Base-by-base conservation (phyloP, 2,888 invertebrate genomes). In the Torymus texanus region DNA sequence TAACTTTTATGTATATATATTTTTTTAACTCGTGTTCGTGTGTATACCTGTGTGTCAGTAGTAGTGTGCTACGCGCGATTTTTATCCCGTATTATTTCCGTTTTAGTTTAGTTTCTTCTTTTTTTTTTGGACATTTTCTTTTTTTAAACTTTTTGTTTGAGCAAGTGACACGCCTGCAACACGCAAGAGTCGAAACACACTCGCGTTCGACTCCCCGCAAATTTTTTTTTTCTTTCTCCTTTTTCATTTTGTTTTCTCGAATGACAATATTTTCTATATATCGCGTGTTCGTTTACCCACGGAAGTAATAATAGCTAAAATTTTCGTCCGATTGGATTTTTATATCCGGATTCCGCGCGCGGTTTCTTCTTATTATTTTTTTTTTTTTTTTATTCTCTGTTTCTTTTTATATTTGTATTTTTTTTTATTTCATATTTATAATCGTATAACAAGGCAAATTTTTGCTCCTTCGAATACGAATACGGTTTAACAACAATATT, bases 11-110 rank as follows among this genome's bases (percentile, higher is more conserved):
- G 21, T 62, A 21, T 29, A 41, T 41, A 41, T 65, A 51, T 51
- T 21, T 59, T 56, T 59, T 55, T 61, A 41, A 65, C 8, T 16
- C 12, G 16, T 62, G 14, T 66, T 14, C 41, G 16, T 68, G 5
- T 24, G 18, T 18, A 63, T 18, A 63, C 12, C 63, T 79, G 75
- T 80, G 65, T 68, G 41, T 41, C 41, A 41, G 41, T 41, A 41
- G 41, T 61, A 78, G 56, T 80, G 62, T 80, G 29, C 55, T 53
- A 63, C 66, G 72, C 73, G 55, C 79, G 21, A 51, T 72, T 79
- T 75, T 75, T 41, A 41, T 41, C 41, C 41, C 41, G 41, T 41
- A 41, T 41, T 41, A 41, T 41, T 67, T n/a, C 41, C 8, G 24
- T 74, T 14, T 21, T 21, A 16, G 5, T 50, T 8, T 56, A 62